Evolutionary conservation across 1,140 invertebrate genomes (phyloP), one percentile per base, ranked within the genome.

Genomic region (Amphibalanus amphitrite): DNA sequence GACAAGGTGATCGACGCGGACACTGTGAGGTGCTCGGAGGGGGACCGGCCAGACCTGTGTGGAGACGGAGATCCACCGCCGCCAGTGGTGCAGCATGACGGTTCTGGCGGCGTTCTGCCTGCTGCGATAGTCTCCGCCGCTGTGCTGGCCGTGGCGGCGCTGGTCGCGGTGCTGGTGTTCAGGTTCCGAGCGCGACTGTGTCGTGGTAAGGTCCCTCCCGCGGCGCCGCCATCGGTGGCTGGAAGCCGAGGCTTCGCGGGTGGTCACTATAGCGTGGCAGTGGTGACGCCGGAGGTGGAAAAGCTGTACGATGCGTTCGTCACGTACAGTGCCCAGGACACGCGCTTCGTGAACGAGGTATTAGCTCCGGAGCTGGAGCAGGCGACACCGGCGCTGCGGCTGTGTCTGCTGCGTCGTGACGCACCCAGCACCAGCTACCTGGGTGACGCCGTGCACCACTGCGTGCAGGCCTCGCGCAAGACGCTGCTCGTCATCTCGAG

Each of bases 401-500:
- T 83, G 29, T 82, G 81, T 71, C 74, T 83, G 30, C 77, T 78
- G 69, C 78, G 79, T 33, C 76, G 82, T 29, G 82, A 83, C 74
- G 72, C 65, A 26, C 65, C 89, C 0, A 85, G 87, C 23, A 84
- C 86, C 75, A 84, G 84, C 72, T 91, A 90, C 75, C 81, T 90
- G 70, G 85, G 90, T 76, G 87, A 89, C 75, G 86, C 87, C 28
- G 86, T 87, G 3, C 73, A 76, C 59, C 71, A 73, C 47, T 87
- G 88, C 28, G 86, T 88, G 70, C 67, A 72, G 71, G 68, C 76
- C 47, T 72, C 75, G 69, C 83, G 89, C 71, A 85, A 92, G 71
- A 95, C 92, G 25, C 90, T 96, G 69, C 89, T 97, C 84, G 87
- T 97, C 72, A 83, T 97, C 15, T 93, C 92, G 65, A 90, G 93